These are phyloP conservation scores for Epinotia demarniana DNA, from an alignment of 2,888 invertebrate species.

Conservation along the genomic window DNA sequence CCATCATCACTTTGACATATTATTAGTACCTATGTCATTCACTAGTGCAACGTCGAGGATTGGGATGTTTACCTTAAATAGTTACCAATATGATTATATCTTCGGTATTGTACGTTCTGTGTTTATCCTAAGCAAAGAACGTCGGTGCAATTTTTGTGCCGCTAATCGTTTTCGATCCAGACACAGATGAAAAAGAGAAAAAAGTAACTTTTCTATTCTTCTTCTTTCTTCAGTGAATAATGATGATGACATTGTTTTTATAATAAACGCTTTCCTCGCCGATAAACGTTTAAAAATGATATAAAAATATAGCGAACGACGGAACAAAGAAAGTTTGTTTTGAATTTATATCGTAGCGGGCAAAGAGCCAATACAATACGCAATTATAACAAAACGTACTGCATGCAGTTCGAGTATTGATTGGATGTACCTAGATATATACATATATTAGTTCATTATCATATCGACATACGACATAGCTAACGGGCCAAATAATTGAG, in stretches of 20 bases:
- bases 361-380: constrained; percentile 51
- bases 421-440: neutral
- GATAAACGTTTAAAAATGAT: neutral
- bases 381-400: constrained; percentile 13
- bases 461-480: neutral
- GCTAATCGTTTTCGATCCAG: neutral
- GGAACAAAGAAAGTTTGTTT: constrained; percentile 60
- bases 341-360: constrained; percentile 53
- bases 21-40: no score
- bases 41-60: no score
- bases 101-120: no score
- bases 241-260: constrained; percentile 2
- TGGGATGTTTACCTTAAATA: no score
- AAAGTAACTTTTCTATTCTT: no score
- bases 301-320: constrained; percentile 20
- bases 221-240: neutral
- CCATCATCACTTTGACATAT: no score
- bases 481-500: neutral
- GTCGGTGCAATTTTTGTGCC: neutral
- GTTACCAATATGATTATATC: no score
- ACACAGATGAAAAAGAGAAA: neutral
- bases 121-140: no score
- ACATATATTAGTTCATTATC: neutral
- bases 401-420: constrained; percentile 5
- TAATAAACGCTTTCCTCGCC: neutral